phyloP scores from a whole-genome alignment of 2,797 vertebrate species.

The Amblyraja radiata region DNA sequence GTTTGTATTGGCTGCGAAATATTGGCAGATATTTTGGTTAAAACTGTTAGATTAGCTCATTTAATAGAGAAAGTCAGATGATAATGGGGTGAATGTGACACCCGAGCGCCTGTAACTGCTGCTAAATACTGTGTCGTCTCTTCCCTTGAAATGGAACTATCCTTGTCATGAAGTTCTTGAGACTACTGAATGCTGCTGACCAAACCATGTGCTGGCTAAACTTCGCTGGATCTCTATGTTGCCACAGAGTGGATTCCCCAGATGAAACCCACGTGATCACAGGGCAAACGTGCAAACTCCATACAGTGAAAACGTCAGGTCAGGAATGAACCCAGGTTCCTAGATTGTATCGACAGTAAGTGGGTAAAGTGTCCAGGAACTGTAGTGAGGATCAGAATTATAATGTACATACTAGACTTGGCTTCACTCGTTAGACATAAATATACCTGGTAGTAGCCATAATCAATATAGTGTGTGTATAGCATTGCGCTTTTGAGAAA shows the following conservation, averaged over 20 bases:
- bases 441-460: background rate
- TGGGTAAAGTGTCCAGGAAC: background rate
- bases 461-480: background rate
- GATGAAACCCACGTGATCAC: no score
- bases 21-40: background rate
- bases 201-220: background rate
- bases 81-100: background rate
- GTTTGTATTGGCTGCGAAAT: background rate
- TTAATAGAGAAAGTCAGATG: background rate
- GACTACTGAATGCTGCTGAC: background rate
- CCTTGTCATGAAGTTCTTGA: background rate
- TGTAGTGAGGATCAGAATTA: background rate
- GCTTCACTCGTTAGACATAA: background rate
- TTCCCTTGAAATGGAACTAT: background rate
- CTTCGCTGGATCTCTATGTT: background rate
- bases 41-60: background rate
- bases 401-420: background rate
- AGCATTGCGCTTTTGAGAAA: background rate
- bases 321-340: background rate
- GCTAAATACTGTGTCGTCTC: background rate
- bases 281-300: no score
- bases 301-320: no score
- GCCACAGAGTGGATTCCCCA: no score
- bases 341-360: background rate
- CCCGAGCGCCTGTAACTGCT: background rate